A percentile compares a stretch with the other conserved stretches of the same genome.
Conservation (phyloP, 2,888 invertebrate species). For the Euphydryas editha region DNA sequence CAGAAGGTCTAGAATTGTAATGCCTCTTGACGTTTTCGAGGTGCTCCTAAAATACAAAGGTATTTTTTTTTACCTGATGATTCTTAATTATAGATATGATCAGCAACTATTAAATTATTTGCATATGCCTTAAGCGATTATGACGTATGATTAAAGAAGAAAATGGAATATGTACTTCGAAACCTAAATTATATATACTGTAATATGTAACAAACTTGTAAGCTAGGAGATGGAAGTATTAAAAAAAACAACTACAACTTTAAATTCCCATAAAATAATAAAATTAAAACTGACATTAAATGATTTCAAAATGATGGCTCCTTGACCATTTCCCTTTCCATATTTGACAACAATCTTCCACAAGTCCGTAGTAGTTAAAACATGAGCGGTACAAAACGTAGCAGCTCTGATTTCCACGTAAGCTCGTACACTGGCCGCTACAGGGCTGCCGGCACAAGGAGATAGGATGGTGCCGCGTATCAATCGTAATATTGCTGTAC, state of each 20-base stretch:
- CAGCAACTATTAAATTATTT: neutral
- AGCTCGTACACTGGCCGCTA: conserved; percentile 56
- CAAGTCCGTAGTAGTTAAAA: conserved; percentile 54
- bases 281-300: conserved; percentile 53
- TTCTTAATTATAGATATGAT: neutral
- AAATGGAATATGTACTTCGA: no score
- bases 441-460: conserved; percentile 54
- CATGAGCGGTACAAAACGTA: conserved; percentile 72
- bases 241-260: no score
- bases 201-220: no score
- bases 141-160: neutral
- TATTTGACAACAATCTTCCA: conserved; percentile 61
- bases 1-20: conserved; percentile 52
- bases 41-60: conserved; percentile 46
- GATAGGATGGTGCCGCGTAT: conserved; percentile 65
- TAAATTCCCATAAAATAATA: no score
- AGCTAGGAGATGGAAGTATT: no score
- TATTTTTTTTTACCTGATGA: neutral
- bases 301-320: conserved; percentile 49
- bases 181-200: no score
- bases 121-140: no score
- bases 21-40: conserved; percentile 54
- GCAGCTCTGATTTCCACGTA: conserved; percentile 66
- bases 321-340: conserved; percentile 52
- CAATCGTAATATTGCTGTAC: conserved; percentile 66